A percentile compares a stretch with the other conserved stretches of the same genome.
These are phyloP conservation scores for Tachypleus tridentatus DNA, from an alignment of 1,140 invertebrate genomes.

Conservation along the genomic window DNA sequence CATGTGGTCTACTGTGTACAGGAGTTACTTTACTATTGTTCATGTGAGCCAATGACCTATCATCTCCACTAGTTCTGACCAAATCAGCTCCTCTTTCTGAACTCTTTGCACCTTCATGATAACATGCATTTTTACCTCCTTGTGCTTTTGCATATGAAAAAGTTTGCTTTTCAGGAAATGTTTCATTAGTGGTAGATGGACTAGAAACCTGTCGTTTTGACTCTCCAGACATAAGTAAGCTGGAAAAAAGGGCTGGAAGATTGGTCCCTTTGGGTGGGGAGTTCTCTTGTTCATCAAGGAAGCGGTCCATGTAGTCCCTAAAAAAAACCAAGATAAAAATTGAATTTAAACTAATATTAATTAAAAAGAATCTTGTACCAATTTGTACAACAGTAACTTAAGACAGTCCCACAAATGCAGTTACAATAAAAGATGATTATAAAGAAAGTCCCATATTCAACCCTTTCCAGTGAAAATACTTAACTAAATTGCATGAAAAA, in stretches of 20 bases:
- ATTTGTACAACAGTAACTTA: neutral
- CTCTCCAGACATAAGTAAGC: conserved; percentile 13
- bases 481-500: no score
- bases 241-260: conserved; percentile 15
- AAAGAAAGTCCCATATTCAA: neutral
- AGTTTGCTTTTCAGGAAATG: no score
- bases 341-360: neutral
- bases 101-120: no score
- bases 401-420: neutral
- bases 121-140: no score
- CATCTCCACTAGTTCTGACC: no score
- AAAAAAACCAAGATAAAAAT: conserved; percentile 11
- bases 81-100: no score
- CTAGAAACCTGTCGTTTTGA: neutral
- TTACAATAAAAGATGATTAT: conserved; percentile 3
- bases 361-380: neutral
- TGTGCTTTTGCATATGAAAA: no score
- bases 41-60: no score
- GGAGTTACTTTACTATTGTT: no score
- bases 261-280: conserved; percentile 9
- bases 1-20: no score
- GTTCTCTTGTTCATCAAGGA: conserved; percentile 63
- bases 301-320: conserved; percentile 76
- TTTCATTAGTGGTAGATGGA: neutral
- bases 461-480: no score